A percentile compares a stretch with the other conserved stretches of the same genome.
phyloP scores from a whole-genome alignment of 2,797 vertebrate genomes.

The Channa striata region DNA sequence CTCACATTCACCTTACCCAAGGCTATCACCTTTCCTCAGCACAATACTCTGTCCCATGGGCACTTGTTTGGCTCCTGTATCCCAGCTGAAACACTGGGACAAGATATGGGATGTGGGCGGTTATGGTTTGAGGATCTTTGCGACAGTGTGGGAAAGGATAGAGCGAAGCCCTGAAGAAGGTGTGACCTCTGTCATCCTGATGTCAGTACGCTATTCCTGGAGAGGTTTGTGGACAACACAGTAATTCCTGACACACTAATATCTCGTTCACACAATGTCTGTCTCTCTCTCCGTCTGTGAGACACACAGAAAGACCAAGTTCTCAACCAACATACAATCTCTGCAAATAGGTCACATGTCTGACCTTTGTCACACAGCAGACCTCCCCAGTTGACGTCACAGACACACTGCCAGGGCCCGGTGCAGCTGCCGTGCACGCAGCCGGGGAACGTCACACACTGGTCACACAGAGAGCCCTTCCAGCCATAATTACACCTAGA shows the following conservation, averaged over 20 bases:
- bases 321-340: background rate
- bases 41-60: conserved; percentile 70
- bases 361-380: conserved; percentile 89
- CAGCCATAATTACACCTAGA: conserved; percentile 88
- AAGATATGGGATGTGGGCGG: conserved; percentile 37
- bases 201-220: conserved; percentile 16
- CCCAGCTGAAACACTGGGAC: conserved; percentile 47
- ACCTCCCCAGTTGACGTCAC: conserved; percentile 90
- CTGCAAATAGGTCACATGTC: conserved; percentile 25
- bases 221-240: conserved; percentile 40
- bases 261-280: conserved; percentile 1
- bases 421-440: conserved; percentile 86
- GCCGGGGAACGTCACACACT: conserved; percentile 86
- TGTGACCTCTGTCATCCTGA: conserved; percentile 26
- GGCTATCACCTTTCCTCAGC: conserved; percentile 79
- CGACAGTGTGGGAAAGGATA: conserved; percentile 49
- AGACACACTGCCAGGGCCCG: conserved; percentile 89
- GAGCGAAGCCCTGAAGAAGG: conserved; percentile 33
- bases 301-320: background rate
- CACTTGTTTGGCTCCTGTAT: conserved; percentile 55
- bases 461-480: conserved; percentile 83
- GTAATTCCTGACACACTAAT: background rate
- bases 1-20: conserved; percentile 80
- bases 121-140: conserved; percentile 33
- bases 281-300: conserved; percentile 11